Conservation (phyloP, 2,888 invertebrate genomes). For the Andrena bucephala region DNA sequence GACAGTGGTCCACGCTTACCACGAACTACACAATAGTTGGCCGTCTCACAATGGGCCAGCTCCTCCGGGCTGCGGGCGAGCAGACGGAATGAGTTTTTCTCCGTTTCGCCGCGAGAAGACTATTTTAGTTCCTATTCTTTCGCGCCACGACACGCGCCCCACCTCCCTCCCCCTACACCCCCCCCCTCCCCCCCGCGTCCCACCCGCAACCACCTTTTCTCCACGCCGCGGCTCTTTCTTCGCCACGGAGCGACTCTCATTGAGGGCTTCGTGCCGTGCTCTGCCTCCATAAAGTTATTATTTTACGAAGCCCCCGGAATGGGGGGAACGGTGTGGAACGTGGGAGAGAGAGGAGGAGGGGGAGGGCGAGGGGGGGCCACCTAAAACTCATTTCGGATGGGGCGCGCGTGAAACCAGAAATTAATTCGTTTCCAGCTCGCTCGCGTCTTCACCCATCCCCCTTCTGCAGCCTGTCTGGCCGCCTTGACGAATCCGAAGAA, state of each 20-base stretch:
- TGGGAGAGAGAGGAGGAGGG: no score
- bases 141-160: slow-evolving; percentile 50
- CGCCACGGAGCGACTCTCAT: slow-evolving; percentile 50
- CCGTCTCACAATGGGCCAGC: slow-evolving; percentile 74
- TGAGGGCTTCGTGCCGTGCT: slow-evolving; percentile 45
- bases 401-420: slow-evolving; percentile 43
- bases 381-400: slow-evolving; percentile 46
- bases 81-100: slow-evolving; percentile 80
- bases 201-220: slow-evolving; percentile 12
- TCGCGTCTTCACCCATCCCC: neutral
- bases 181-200: no score
- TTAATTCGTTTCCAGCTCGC: slow-evolving; percentile 51
- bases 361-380: slow-evolving; percentile 25
- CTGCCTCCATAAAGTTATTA: slow-evolving; percentile 75
- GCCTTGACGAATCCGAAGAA: slow-evolving; percentile 43
- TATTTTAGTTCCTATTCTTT: slow-evolving; percentile 77
- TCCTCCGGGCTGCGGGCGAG: slow-evolving; percentile 70
- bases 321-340: no score
- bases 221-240: slow-evolving; percentile 26
- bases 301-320: slow-evolving; percentile 63
- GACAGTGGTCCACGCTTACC: slow-evolving; percentile 71
- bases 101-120: slow-evolving; percentile 73
- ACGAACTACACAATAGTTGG: slow-evolving; percentile 78
- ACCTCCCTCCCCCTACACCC: slow-evolving; percentile 17
- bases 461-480: neutral